These are phyloP conservation scores for Armadillidium nasatum DNA, from an alignment of 1,140 invertebrate genomes.

Conservation along the genomic window DNA sequence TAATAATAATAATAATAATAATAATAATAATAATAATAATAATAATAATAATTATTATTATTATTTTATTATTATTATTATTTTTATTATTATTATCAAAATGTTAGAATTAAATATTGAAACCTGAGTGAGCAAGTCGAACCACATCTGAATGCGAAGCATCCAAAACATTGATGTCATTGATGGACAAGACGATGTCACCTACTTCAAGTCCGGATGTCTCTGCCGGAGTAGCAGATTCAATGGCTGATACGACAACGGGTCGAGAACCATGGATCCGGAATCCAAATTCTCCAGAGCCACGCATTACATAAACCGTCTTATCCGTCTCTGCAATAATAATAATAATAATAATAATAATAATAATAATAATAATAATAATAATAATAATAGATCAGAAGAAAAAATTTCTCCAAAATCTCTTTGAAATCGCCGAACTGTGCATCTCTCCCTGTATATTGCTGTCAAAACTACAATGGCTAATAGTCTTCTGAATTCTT, in stretches of 20 bases:
- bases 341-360: slow-evolving; percentile 1
- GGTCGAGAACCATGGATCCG: slow-evolving; percentile 91
- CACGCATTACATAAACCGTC: slow-evolving; percentile 70
- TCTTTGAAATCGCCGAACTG: too few species aligned
- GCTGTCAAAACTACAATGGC: too few species aligned
- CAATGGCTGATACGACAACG: slow-evolving; percentile 90
- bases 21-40: background rate
- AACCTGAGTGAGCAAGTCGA: slow-evolving; percentile 79
- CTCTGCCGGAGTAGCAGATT: slow-evolving; percentile 64
- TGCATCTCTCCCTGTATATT: too few species aligned
- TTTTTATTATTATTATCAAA: too few species aligned
- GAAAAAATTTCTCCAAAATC: background rate
- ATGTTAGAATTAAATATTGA: slow-evolving; percentile 43
- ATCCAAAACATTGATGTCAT: slow-evolving; percentile 83
- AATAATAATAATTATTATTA: background rate
- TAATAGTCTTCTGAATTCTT: too few species aligned
- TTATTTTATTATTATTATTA: background rate
- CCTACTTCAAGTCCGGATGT: slow-evolving; percentile 76
- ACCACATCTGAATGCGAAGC: slow-evolving; percentile 93
- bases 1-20: too few species aligned
- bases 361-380: slow-evolving; percentile 12
- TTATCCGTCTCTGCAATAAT: slow-evolving; percentile 72
- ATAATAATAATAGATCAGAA: background rate
- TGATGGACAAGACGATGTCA: slow-evolving; percentile 87
- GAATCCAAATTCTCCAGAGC: slow-evolving; percentile 89